Conservation (phyloP, 2,113 vertebrate species). For the Ramphastos sulfuratus region DNA sequence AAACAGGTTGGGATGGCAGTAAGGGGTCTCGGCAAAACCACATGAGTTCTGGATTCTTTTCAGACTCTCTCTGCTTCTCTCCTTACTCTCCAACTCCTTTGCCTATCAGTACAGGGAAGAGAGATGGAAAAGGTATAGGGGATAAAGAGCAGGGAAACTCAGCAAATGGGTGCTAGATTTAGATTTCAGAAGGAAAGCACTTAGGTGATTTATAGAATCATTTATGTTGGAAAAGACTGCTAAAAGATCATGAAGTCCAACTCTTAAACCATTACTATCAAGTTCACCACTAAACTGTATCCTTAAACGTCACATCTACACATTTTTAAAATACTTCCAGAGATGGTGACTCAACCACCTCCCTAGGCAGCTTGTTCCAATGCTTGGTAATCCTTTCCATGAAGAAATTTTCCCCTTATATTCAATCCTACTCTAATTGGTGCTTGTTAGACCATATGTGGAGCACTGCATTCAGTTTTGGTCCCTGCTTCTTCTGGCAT, state of each 20-base stretch:
- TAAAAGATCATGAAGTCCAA: background rate
- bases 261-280: too few species aligned
- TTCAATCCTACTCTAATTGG: too few species aligned
- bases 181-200: background rate
- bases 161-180: background rate
- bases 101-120: background rate
- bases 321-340: too few species aligned
- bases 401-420: too few species aligned
- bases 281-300: too few species aligned
- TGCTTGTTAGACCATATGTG: too few species aligned
- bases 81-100: background rate
- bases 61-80: background rate
- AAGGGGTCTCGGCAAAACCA: background rate
- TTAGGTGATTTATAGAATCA: background rate
- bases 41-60: background rate
- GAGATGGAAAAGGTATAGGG: background rate
- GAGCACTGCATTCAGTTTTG: too few species aligned
- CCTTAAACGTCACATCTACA: too few species aligned
- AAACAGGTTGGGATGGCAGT: background rate
- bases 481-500: background rate
- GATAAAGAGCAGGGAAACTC: background rate
- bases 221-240: background rate
- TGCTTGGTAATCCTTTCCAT: too few species aligned
- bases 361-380: too few species aligned
- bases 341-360: too few species aligned